Evolutionary conservation across 2,888 invertebrate species (phyloP).

Genomic region (Caenorhabditis sp.): DNA sequence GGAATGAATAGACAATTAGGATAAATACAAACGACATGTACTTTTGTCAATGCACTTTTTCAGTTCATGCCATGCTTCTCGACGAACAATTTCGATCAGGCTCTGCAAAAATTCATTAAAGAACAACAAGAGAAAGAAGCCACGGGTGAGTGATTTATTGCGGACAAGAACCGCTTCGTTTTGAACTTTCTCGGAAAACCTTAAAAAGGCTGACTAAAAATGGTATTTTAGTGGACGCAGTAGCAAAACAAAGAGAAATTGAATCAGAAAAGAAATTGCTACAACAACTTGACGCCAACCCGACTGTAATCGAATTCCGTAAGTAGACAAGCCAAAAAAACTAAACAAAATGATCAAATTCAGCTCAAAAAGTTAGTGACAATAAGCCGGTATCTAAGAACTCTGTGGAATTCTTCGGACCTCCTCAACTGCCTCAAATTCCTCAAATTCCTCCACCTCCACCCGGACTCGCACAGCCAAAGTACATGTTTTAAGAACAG

Average conservation of each 20-base stretch:
- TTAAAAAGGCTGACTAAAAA: neutral
- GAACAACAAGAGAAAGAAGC: slow-evolving; percentile 63
- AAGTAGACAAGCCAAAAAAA: neutral
- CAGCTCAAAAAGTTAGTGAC: slow-evolving; percentile 41
- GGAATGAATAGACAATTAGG: slow-evolving; percentile 8
- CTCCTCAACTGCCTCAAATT: slow-evolving; percentile 36
- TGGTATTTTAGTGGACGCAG: slow-evolving; percentile 33
- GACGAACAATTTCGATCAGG: slow-evolving; percentile 66
- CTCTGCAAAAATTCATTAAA: slow-evolving; percentile 66
- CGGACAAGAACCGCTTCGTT: neutral
- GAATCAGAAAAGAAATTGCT: slow-evolving; percentile 45
- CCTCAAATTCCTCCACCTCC: slow-evolving; percentile 12
- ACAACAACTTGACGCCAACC: slow-evolving; percentile 36
- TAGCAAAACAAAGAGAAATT: slow-evolving; percentile 11
- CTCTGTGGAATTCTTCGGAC: slow-evolving; percentile 61
- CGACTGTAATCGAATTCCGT: slow-evolving; percentile 61
- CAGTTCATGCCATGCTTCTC: slow-evolving; percentile 66
- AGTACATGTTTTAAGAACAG: slow-evolving; percentile 25
- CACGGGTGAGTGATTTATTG: slow-evolving; percentile 28
- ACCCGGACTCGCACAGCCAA: slow-evolving; percentile 1
- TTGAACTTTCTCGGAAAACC: neutral
- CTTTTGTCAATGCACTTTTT: slow-evolving; percentile 20
- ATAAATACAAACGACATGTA: slow-evolving; percentile 3
- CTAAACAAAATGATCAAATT: neutral
- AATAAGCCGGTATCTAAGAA: slow-evolving; percentile 11